Evolutionary conservation across 2,888 invertebrate genomes (phyloP), one percentile per base, ranked within the genome.

Genomic region (Drosophila melanosoma): DNA sequence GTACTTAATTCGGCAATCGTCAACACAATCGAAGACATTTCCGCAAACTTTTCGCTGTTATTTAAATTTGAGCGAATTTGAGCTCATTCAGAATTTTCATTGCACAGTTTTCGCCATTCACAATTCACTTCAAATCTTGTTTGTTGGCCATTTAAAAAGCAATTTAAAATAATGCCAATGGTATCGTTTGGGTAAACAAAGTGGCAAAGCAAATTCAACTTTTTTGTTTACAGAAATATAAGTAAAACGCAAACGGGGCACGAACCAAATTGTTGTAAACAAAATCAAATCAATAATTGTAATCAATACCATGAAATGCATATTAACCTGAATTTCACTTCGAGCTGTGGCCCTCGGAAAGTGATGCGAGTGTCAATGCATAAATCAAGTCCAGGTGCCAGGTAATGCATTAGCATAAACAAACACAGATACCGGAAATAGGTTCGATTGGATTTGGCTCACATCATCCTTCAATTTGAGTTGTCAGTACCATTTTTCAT

Each of bases 101-200:
- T 15, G 45, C 17, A 38, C 36, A 45, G 42, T 17, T 40, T 52
- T 48, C 26, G 29, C 45, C 38, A 52, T 38, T 69, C 54, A 54
- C 33, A 32, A 40, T 57, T 62, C 59, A 70, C 58, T 70, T 49
- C 32, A 49, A 20, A 57, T 48, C 60, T 73, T 73, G 52, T 81
- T 70, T 68, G 77, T 53, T 67, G 68, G 66, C 71, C 69, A 75
- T 77, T 85, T 80, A 82, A 68, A 84, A 85, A 71, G 69, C 81
- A 85, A 80, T 84, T 85, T 68, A 52, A 81, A 76, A 71, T 77
- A 74, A 69, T 77, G 73, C 72, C 69, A 67, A 42, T 53, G 68
- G 72, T 29, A 42, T 59, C 62, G 52, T 23, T 42, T 49, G 54
- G 33, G 81, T 64, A 81, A 81, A 74, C 74, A 77, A 52, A 74